Evolutionary conservation across 2,888 invertebrate genomes (phyloP), one percentile per base, ranked within the genome.

Genomic region (Orchestes rusci): DNA sequence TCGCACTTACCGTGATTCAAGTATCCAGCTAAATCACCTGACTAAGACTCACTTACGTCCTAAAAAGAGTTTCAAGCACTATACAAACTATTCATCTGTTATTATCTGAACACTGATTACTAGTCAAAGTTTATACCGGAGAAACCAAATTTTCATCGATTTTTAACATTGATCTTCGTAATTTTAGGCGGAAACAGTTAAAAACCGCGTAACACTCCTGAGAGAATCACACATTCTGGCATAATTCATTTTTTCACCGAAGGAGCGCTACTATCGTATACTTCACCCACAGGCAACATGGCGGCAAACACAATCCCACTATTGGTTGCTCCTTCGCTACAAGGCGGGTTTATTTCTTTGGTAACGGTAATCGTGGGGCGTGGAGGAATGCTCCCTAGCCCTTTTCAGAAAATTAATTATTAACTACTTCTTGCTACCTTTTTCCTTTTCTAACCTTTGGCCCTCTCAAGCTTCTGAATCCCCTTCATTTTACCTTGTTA

Each of bases 371-470:
- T 36, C 34, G 39, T 27, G 33, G 45, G 49, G 39, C 42, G 45
- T 42, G 19, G 16, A 30, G 20, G 28, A 48, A 27, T 19, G 45
- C 39, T 43, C 35, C 42, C 27, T 49, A 53, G 52, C 53, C 54
- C 55, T 56, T 57, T 59, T 54, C 50, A 51, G 53, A 59, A n/a
- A 61, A 63, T 64, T 59, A 63, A 62, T 63, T 62, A 63, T 63
- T 62, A 63, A 65, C 64, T 59, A 61, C 59, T 62, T 63, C 62
- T 62, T 62, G 60, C 59, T 59, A 59, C 60, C 61, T 59, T 60
- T 58, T 54, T 39, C n/a, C n/a, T n/a, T n/a, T n/a, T n/a, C n/a
- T n/a, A n/a, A n/a, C n/a, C n/a, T n/a, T n/a, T n/a, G n/a, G n/a
- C n/a, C n/a, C n/a, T n/a, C n/a, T n/a, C n/a, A n/a, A n/a, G n/a